Evolutionary conservation across 2,113 vertebrate genomes (phyloP).

Genomic region (Bettongia penicillata): DNA sequence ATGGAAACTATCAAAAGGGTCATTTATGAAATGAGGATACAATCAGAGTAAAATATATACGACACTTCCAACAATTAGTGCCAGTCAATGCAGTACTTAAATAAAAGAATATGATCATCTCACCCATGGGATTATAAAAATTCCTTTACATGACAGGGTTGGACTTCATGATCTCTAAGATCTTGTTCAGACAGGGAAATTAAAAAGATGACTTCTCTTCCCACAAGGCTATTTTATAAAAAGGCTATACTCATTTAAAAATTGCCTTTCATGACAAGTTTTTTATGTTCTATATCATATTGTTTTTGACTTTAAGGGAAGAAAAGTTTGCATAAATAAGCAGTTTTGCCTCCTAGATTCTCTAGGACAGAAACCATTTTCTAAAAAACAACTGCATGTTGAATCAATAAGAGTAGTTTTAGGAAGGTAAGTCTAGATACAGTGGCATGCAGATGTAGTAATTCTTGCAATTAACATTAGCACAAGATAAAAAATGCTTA

Average conservation of each 20-base stretch:
- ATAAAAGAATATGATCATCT: too few species aligned
- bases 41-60: too few species aligned
- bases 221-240: conserved; percentile 3
- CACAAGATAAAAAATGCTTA: not conserved
- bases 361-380: conserved; percentile 38
- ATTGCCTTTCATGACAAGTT: not conserved
- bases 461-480: not conserved
- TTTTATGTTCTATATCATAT: not conserved
- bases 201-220: not conserved
- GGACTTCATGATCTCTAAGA: too few species aligned
- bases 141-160: too few species aligned
- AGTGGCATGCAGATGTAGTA: not conserved
- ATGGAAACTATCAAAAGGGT: too few species aligned
- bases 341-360: not conserved
- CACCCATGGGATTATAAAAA: too few species aligned
- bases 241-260: conserved; percentile 33
- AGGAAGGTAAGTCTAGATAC: not conserved
- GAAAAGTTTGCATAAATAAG: conserved; percentile 17
- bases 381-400: not conserved
- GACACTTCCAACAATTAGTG: too few species aligned
- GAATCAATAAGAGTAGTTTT: not conserved
- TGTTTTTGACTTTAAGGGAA: conserved; percentile 37
- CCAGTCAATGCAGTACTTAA: too few species aligned
- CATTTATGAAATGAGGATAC: too few species aligned
- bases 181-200: too few species aligned